Conservation (phyloP, 2,113 vertebrate species). For the Thymallus thymallus region DNA sequence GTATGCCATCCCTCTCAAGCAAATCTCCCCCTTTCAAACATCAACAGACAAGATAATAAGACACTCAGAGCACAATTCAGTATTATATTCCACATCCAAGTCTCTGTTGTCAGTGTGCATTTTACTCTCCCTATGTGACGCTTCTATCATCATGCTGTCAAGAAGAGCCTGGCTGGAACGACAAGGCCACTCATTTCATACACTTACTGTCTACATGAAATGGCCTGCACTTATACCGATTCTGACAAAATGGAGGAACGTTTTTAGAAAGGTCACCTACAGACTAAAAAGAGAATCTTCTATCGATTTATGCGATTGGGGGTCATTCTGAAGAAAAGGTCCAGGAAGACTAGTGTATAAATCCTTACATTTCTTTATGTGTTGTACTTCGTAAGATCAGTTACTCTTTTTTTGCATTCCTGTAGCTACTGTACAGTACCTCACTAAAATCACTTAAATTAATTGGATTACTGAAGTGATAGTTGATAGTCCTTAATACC, state of each 20-base stretch:
- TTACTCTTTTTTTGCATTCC: background rate
- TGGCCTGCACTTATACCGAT: constrained; percentile 90
- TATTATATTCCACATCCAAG: constrained; percentile 99
- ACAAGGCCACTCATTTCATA: constrained; percentile 96
- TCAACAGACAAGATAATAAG: constrained; percentile 99
- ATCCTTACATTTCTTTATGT: background rate
- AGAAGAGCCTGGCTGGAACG: constrained; percentile 89
- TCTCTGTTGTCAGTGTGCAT: constrained; percentile 99
- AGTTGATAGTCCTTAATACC: too few species aligned
- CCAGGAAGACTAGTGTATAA: background rate
- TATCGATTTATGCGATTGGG: constrained; percentile 89
- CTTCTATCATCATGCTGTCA: constrained; percentile 99
- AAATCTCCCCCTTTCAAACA: constrained; percentile 97
- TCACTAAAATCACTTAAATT: too few species aligned
- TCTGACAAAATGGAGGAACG: constrained; percentile 94
- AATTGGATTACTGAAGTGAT: too few species aligned
- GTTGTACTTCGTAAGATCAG: background rate
- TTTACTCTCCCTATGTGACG: constrained; percentile 97
- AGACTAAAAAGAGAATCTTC: constrained; percentile 79
- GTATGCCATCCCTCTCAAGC: constrained; percentile 87
- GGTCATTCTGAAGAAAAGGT: constrained; percentile 72
- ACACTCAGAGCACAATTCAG: constrained; percentile 99
- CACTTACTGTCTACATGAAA: constrained; percentile 99
- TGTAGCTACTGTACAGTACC: too few species aligned
- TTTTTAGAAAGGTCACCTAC: constrained; percentile 96